Evolutionary conservation across 2,888 invertebrate genomes (phyloP).

Genomic region (Synanthedon vespiformis): DNA sequence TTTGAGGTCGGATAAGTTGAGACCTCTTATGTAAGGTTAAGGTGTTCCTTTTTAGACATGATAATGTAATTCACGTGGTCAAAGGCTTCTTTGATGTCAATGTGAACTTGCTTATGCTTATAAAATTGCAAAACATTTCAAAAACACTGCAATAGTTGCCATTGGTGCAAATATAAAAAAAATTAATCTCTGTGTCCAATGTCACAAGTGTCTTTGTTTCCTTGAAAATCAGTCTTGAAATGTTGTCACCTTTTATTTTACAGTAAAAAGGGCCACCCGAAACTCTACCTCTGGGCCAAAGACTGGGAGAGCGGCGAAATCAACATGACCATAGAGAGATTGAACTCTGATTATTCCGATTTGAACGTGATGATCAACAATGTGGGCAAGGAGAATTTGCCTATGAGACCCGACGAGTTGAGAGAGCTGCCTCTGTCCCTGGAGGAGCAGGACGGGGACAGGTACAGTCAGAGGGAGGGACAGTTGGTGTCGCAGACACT

Average conservation of each 20-base stretch:
- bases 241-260: conserved; percentile 11
- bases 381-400: conserved; percentile 48
- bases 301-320: conserved; percentile 76
- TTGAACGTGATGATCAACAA: conserved; percentile 45
- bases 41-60: too few relatives aligned
- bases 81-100: too few relatives aligned
- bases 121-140: too few relatives aligned
- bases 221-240: not conserved
- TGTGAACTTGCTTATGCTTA: too few relatives aligned
- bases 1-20: too few relatives aligned
- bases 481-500: conserved; percentile 24
- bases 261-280: conserved; percentile 85
- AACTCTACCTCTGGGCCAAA: conserved; percentile 88
- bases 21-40: too few relatives aligned
- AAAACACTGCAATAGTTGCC: too few relatives aligned
- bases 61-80: too few relatives aligned
- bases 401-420: conserved; percentile 29
- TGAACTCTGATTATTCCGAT: conserved; percentile 55
- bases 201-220: too few relatives aligned
- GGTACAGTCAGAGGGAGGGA: conserved; percentile 3
- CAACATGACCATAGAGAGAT: conserved; percentile 35
- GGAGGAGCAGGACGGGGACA: conserved; percentile 16
- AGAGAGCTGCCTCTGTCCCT: conserved; percentile 22
- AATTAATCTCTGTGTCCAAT: too few relatives aligned
- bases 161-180: too few relatives aligned